Percentiles rank a stretch among this genome's conserved stretches.
Conservation (phyloP, 2,113 vertebrate genomes). For the Rhabdornis inornatus region DNA sequence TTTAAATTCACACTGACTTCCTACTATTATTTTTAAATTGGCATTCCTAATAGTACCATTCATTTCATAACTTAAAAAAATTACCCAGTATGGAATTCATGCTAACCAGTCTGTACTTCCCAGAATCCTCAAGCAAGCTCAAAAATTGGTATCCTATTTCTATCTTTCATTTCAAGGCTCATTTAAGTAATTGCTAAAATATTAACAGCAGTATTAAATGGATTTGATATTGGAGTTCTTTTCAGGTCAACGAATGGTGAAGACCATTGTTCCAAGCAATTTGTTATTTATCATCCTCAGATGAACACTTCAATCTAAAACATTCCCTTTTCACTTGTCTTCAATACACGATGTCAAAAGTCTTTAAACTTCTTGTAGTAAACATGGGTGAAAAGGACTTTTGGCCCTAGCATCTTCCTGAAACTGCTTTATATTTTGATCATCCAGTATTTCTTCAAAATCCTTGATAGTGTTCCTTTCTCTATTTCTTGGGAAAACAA, state of each 20-base stretch:
- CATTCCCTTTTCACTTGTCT: not conserved
- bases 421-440: not conserved
- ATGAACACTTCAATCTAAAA: not conserved
- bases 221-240: not conserved
- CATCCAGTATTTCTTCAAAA: not conserved
- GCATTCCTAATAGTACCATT: not conserved
- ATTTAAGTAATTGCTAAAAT: conserved; percentile 27
- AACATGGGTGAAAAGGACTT: not conserved
- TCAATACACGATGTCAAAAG: not conserved
- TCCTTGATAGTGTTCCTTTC: not conserved
- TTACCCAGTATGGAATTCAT: not conserved
- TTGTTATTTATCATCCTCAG: conserved; percentile 1
- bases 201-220: not conserved
- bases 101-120: not conserved
- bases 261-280: not conserved
- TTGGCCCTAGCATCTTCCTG: not conserved
- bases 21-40: not conserved
- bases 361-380: not conserved
- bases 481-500: not conserved
- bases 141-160: not conserved
- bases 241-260: not conserved
- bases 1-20: not conserved
- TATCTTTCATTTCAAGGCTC: conserved; percentile 1
- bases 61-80: not conserved
- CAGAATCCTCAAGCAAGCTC: not conserved